Conservation (phyloP, 2,888 invertebrate genomes). For the Pseudococcus viburni region DNA sequence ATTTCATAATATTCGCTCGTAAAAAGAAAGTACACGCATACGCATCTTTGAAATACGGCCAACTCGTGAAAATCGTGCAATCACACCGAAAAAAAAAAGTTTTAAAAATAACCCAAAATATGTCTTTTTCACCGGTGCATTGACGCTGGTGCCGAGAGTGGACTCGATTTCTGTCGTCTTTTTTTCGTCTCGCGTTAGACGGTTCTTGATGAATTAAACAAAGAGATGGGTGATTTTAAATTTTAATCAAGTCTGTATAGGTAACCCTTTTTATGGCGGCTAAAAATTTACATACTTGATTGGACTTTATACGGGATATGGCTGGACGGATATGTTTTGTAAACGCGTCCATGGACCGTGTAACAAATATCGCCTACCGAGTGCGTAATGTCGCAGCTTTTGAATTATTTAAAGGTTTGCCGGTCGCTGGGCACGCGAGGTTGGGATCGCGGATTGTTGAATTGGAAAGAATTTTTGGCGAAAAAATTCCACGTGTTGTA, state of each 20-base stretch:
- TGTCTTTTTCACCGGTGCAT: conserved; percentile 28
- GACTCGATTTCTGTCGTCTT: background rate
- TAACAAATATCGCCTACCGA: background rate
- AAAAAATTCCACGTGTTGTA: background rate
- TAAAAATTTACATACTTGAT: conserved; percentile 46
- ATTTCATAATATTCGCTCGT: conserved; percentile 43
- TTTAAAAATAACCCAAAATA: conserved; percentile 35
- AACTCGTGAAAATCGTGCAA: conserved; percentile 28
- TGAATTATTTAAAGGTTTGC: conserved; percentile 2
- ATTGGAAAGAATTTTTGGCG: background rate
- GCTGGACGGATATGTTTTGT: background rate
- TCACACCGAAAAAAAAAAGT: background rate
- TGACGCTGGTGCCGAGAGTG: background rate
- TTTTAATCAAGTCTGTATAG: conserved; percentile 20
- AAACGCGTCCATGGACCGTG: background rate
- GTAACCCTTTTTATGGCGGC: conserved; percentile 7
- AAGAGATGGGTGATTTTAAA: conserved; percentile 15
- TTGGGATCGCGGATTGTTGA: background rate
- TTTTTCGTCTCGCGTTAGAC: background rate
- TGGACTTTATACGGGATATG: background rate
- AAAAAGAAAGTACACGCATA: conserved; percentile 40
- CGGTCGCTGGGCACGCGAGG: background rate
- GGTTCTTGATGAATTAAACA: background rate
- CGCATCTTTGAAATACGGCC: conserved; percentile 32
- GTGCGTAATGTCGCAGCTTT: background rate